A percentile compares a stretch with the other conserved stretches of the same genome.
Evolutionary conservation across 2,113 vertebrate species (phyloP).

Genomic region (Okapia johnstoni): DNA sequence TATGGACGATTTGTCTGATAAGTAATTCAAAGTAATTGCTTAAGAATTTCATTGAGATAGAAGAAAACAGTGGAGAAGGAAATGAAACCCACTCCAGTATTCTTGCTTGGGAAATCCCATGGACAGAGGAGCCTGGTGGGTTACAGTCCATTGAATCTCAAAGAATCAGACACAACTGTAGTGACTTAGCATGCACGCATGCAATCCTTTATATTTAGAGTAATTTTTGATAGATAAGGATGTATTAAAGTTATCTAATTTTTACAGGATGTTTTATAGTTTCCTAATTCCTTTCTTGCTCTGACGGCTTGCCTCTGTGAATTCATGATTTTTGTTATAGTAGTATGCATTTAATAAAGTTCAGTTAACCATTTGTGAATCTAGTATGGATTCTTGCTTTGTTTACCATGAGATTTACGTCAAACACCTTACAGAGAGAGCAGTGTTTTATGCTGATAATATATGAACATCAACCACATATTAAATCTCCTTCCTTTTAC

Average conservation of each 20-base stretch:
- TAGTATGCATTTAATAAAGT: background rate
- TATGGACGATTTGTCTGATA: background rate
- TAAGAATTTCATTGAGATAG: background rate
- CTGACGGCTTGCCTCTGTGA: background rate
- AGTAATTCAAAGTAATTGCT: background rate
- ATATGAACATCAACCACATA: background rate
- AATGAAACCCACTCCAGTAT: accelerated
- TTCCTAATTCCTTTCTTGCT: background rate
- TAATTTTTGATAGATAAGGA: background rate
- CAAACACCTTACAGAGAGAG: background rate
- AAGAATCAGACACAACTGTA: background rate
- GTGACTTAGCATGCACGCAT: background rate
- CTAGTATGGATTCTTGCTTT: background rate
- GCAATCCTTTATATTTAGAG: background rate
- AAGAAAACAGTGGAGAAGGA: background rate
- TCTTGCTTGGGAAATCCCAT: background rate
- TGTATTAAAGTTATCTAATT: background rate
- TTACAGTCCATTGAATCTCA: background rate
- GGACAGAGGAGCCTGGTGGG: background rate
- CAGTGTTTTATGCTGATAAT: background rate
- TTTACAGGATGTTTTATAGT: background rate
- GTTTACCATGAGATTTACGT: background rate
- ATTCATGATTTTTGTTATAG: background rate
- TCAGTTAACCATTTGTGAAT: background rate
- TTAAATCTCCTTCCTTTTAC: background rate